Conservation (phyloP, 2,888 invertebrate genomes). For the Coleophora flavipennella region DNA sequence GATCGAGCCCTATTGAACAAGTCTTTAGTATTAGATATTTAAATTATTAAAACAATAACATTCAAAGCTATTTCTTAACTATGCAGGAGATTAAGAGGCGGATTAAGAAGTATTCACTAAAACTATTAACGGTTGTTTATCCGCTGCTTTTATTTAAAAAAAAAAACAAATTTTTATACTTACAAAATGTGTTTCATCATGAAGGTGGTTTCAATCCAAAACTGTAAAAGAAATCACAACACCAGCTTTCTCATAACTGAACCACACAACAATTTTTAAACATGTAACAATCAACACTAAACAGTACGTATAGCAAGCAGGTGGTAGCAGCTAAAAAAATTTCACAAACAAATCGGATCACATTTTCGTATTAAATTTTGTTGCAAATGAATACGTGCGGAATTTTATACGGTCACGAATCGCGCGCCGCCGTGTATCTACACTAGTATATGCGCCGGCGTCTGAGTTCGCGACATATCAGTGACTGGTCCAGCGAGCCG, state of each 20-base stretch:
- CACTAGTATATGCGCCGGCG: constrained; percentile 6
- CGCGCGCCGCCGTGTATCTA: neutral
- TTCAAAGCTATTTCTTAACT: no score
- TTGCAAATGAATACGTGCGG: neutral
- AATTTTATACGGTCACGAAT: neutral
- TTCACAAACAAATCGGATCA: neutral
- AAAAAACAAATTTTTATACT: constrained; percentile 17
- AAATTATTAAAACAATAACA: no score
- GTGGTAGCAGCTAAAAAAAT: no score
- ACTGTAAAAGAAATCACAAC: constrained; percentile 5
- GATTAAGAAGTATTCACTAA: no score
- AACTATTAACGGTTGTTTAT: no score
- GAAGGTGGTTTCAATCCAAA: constrained; percentile 7
- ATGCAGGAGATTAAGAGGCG: no score
- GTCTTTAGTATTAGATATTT: no score
- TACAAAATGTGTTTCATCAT: constrained; percentile 26
- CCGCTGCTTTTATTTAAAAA: no score
- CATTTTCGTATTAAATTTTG: neutral
- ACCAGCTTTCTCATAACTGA: neutral
- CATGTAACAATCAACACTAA: no score
- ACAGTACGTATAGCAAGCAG: no score
- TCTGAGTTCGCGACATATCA: constrained; percentile 5
- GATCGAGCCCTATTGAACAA: no score
- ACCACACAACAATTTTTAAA: no score
- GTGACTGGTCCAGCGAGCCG: constrained; percentile 6